Evolutionary conservation across 1,140 invertebrate species (phyloP), one percentile per base, ranked within the genome.

Genomic region (Paralvinella palmiformis): DNA sequence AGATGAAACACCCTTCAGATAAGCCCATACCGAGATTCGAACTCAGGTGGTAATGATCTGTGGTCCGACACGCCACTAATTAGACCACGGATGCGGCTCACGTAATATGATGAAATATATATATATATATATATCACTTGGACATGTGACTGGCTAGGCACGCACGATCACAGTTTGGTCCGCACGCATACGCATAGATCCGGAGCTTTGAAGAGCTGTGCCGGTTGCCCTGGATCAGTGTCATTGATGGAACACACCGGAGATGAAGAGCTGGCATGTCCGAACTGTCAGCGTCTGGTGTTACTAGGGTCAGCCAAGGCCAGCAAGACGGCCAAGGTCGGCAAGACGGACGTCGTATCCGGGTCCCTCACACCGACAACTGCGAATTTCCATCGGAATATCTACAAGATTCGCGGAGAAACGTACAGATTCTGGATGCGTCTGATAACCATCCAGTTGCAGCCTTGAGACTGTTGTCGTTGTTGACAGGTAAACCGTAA

Each of bases 401-500:
- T 91, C 68, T 93, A 92, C 81, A 83, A 89, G 70, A 91, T 92
- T 73, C 85, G 88, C 37, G 90, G 90, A 2, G 89, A 92, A 74
- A 85, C 91, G 32, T 89, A 91, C 81, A 89, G 91, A 73, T 81
- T 53, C 78, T 94, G 67, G 91, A 94, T 77, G 92, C 91, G 24
- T 92, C 90, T 50, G 91, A 91, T 52, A 91, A 91, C 79, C 89
- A 92, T 81, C 90, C 90, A 20, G 93, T 93, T 81, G 91, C 91
- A 15, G 91, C 91, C 59, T 92, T 92, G 89, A 85, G 89, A 75
- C 83, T 90, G 72, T 81, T 92, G 59, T 91, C 89, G 33, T 90
- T 92, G 77, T 83, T 91, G 60, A 92, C 90, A 71, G 90, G 89
- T 90, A 80, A 85, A n/a, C n/a, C n/a, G n/a, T n/a, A n/a, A n/a